These are phyloP conservation scores for Otolemur crassicaudatus DNA, from an alignment of 2,797 vertebrate species.

Conservation along the genomic window DNA sequence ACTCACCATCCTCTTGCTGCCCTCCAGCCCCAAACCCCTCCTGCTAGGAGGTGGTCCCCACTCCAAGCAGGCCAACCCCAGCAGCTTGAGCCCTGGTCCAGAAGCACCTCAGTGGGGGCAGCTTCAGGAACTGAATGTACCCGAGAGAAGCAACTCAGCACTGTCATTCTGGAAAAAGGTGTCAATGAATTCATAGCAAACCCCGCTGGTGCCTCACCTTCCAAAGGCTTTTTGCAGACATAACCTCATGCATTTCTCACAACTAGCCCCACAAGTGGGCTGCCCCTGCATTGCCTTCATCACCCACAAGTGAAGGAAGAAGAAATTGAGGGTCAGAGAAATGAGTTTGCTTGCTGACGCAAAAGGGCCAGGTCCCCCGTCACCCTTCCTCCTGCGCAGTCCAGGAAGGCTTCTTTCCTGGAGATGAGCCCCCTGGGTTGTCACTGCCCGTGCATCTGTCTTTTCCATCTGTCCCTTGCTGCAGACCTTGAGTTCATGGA, in stretches of 20 bases:
- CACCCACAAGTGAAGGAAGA: neutral
- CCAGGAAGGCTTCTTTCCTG: neutral
- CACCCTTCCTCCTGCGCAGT: neutral
- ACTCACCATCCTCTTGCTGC: fast-evolving
- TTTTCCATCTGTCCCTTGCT: neutral
- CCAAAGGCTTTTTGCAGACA: neutral
- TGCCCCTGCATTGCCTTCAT: neutral
- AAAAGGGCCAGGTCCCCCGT: neutral
- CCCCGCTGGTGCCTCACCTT: neutral
- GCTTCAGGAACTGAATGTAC: neutral
- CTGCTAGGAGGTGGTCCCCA: neutral
- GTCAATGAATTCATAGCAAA: conserved; percentile 63
- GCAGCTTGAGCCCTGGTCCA: neutral
- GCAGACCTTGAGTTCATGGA: neutral
- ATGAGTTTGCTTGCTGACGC: neutral
- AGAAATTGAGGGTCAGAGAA: neutral
- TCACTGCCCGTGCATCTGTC: neutral
- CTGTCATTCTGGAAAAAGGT: neutral
- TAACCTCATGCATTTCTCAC: neutral
- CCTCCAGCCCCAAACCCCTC: neutral
- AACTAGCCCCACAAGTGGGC: fast-evolving
- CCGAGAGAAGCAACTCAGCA: neutral
- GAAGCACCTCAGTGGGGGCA: neutral
- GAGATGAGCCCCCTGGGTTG: neutral
- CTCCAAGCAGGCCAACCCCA: neutral